A percentile compares a stretch with the other conserved stretches of the same genome.
Evolutionary conservation across 2,113 vertebrate species (phyloP).

Genomic region (Bothrops jararaca): DNA sequence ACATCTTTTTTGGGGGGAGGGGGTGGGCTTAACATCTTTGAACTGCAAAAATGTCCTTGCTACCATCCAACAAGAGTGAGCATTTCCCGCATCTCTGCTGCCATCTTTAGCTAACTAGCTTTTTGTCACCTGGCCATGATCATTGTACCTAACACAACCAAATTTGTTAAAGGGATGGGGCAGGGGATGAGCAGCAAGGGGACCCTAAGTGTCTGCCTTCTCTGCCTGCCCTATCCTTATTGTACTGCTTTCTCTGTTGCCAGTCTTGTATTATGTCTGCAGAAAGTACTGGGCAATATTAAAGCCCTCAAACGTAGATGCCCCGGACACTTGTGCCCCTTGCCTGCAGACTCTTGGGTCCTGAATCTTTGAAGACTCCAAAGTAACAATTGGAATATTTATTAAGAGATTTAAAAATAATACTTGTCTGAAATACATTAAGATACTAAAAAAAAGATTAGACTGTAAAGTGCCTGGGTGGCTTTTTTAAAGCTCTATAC

Average conservation of each 20-base stretch:
- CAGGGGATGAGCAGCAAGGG: background rate
- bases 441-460: background rate
- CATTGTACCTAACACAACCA: background rate
- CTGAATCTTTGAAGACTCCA: background rate
- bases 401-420: background rate
- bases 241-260: background rate
- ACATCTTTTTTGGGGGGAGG: background rate
- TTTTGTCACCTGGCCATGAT: background rate
- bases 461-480: background rate
- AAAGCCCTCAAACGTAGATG: background rate
- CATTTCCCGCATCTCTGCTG: background rate
- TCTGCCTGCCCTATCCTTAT: background rate
- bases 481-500: conserved; percentile 6
- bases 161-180: background rate
- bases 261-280: background rate
- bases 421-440: background rate
- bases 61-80: background rate
- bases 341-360: background rate
- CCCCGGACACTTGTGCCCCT: background rate
- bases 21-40: background rate
- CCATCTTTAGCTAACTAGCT: background rate
- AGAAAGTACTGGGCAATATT: background rate
- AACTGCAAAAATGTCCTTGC: background rate
- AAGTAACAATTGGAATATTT: background rate
- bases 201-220: background rate